These are phyloP conservation scores for Hystrix cristata DNA, from an alignment of 2,113 vertebrate genomes.

Conservation along the genomic window DNA sequence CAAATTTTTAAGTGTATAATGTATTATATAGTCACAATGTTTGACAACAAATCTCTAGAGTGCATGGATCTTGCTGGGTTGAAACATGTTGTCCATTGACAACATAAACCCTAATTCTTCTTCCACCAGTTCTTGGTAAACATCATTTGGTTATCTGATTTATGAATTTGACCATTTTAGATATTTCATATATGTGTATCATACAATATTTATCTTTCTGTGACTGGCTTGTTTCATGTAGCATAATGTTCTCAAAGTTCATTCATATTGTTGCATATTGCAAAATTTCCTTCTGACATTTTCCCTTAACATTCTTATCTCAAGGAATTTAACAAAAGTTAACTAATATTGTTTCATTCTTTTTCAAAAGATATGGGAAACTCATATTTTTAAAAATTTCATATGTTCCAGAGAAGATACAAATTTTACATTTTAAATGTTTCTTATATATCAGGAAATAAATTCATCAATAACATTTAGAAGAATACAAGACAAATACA, in stretches of 20 bases:
- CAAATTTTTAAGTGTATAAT: neutral
- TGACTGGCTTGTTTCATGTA: neutral
- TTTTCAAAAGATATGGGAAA: neutral
- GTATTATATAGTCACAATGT: neutral
- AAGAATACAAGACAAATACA: neutral
- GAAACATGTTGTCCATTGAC: neutral
- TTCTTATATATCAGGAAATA: neutral
- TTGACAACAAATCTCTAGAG: neutral
- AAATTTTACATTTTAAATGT: conserved; percentile 8
- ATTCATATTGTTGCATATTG: neutral
- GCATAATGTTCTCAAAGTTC: neutral
- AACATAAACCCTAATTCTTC: neutral
- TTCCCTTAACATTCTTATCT: neutral
- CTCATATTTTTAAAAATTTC: neutral
- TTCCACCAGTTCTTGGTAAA: neutral
- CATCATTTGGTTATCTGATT: neutral
- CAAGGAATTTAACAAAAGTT: conserved; percentile 21
- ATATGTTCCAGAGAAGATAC: neutral
- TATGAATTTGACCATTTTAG: neutral
- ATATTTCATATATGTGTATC: neutral
- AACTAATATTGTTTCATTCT: neutral
- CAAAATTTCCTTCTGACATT: neutral
- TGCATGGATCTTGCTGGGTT: neutral
- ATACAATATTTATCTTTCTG: neutral
- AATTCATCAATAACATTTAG: neutral